A percentile compares a stretch with the other conserved stretches of the same genome.
Evolutionary conservation across 2,113 vertebrate species (phyloP).

Genomic region (Nothocercus julius): DNA sequence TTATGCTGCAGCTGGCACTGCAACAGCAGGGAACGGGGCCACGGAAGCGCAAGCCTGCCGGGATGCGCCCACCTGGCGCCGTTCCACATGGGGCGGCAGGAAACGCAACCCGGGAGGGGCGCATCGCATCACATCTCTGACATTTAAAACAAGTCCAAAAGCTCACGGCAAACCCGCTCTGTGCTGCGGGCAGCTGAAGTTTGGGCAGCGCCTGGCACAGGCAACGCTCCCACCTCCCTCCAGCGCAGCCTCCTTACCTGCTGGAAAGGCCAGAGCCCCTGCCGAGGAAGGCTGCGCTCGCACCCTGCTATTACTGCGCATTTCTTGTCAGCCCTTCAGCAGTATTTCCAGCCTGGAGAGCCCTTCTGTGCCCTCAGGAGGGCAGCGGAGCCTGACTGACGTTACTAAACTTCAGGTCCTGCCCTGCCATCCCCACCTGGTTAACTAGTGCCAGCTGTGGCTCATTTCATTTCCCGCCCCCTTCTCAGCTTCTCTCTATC

Average conservation of each 20-base stretch:
- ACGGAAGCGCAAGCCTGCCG: fast-evolving
- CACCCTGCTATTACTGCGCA: neutral
- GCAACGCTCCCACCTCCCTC: too few relatives aligned
- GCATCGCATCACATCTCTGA: fast-evolving
- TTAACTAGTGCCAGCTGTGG: neutral
- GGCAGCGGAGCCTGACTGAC: neutral
- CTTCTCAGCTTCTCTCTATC: neutral
- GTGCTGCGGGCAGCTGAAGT: neutral
- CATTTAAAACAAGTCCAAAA: neutral
- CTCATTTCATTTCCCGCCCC: neutral
- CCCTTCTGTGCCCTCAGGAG: neutral
- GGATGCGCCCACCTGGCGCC: too few relatives aligned
- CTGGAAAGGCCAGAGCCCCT: neutral
- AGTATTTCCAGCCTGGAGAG: neutral
- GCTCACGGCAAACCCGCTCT: fast-evolving
- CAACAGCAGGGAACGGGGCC: fast-evolving
- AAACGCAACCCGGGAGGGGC: fast-evolving
- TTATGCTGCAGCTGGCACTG: too few relatives aligned
- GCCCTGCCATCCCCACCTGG: too few relatives aligned
- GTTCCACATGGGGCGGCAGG: neutral
- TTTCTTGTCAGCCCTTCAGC: neutral
- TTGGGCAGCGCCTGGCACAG: too few relatives aligned
- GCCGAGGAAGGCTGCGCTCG: neutral
- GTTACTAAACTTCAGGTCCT: neutral
- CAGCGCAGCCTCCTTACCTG: neutral